Percentiles rank a stretch among this genome's conserved stretches.
phyloP scores from a whole-genome alignment of 2,888 invertebrate genomes.

The Drosophila colorata region DNA sequence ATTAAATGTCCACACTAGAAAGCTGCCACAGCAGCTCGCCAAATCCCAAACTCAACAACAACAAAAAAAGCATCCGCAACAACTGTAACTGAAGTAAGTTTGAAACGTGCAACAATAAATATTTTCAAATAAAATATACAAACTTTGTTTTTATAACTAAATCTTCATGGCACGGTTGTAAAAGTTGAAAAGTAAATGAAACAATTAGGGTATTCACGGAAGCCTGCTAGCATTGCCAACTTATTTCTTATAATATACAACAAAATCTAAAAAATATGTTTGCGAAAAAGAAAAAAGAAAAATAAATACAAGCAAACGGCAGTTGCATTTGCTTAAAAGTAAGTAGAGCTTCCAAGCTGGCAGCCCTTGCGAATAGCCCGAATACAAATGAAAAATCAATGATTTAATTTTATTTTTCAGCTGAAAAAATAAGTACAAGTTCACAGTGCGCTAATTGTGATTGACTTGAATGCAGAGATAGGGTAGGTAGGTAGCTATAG shows the following conservation, averaged over 20 bases:
- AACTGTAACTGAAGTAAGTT: constrained; percentile 70
- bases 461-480: constrained; percentile 11
- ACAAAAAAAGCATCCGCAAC: constrained; percentile 24
- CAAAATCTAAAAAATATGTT: not conserved
- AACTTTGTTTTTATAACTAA: not conserved
- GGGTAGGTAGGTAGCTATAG: not conserved
- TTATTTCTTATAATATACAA: no score
- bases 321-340: no score
- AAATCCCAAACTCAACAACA: constrained; percentile 1
- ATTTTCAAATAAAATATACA: constrained; percentile 64
- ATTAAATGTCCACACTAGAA: constrained; percentile 38
- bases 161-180: no score
- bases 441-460: constrained; percentile 17
- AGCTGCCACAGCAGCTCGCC: constrained; percentile 28
- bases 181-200: no score
- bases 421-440: not conserved
- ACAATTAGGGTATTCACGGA: no score
- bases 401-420: no score
- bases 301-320: no score
- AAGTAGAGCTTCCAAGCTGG: no score
- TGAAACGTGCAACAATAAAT: constrained; percentile 76
- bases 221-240: no score
- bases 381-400: no score
- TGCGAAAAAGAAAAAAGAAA: not conserved
- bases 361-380: no score